Evolutionary conservation across 1,140 invertebrate species (phyloP).

Genomic region (Listronotus oregonensis): DNA sequence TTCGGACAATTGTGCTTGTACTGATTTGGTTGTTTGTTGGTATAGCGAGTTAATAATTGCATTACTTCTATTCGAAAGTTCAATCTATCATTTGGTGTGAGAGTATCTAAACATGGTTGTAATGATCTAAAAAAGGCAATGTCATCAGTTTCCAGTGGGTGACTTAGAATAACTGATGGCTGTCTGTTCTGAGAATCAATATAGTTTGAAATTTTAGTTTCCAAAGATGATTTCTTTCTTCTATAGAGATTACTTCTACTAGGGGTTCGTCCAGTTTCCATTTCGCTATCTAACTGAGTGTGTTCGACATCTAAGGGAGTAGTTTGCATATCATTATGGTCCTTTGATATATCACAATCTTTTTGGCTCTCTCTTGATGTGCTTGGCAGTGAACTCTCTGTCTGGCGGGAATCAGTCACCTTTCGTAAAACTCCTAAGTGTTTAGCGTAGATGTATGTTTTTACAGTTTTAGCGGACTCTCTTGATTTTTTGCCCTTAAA

Average conservation of each 20-base stretch:
- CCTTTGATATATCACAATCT: not conserved
- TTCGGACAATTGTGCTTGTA: not conserved
- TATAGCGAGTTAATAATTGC: not conserved
- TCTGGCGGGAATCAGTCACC: no score
- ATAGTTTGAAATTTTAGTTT: not conserved
- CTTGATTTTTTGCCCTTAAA: no score
- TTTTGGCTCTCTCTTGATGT: not conserved
- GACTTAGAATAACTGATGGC: not conserved
- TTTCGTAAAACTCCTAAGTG: no score
- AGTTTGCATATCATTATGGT: conserved; percentile 2
- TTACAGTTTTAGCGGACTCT: no score
- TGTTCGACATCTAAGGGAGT: not conserved
- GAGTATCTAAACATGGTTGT: not conserved
- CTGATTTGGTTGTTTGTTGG: not conserved
- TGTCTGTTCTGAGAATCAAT: no score
- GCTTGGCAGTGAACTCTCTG: no score
- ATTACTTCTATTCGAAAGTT: not conserved
- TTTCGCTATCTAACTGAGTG: no score
- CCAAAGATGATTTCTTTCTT: conserved; percentile 1
- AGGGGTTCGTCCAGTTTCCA: no score
- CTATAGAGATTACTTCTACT: not conserved
- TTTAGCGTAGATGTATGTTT: no score
- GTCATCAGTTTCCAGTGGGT: not conserved
- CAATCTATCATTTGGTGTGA: not conserved
- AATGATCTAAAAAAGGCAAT: conserved; percentile 3